Evolutionary conservation across 2,888 invertebrate species (phyloP), one percentile per base, ranked within the genome.

Genomic region (Cacoxenus indagator): DNA sequence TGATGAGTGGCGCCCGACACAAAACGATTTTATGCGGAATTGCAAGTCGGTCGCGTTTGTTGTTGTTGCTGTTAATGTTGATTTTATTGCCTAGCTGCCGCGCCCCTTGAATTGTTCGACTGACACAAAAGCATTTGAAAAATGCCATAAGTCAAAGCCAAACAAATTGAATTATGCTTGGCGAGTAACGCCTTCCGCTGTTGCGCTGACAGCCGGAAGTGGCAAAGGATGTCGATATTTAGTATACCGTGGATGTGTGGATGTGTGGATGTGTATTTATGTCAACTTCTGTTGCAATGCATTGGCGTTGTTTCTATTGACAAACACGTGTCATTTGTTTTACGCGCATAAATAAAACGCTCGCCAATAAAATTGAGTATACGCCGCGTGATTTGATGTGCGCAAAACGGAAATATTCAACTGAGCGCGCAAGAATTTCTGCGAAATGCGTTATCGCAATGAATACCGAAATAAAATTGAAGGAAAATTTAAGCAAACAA

Each of bases 371-470:
- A 51, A 65, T 65, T 19, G 55, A 22, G 65, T 65, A 65, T 65
- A 65, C 65, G 65, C 43, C 54, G 17, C 55, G 43, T 55, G n/a
- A 37, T 11, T 37, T 37, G 37, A 37, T 37, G 37, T 37, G 37
- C 3, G 8, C 8, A 37, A 37, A 8, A 14, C 2, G 8, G 37
- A 5, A 4, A 14, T 37, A 1, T 51, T 9, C 6, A 51, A 22
- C 22, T 48, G n/a, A 9, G 22, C 17, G 17, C 9, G 11, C 51
- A 3, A 51, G 19, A 51, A 51, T 22, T 22, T 19, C 22, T 51
- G 5, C 51, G 22, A 51, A 6, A 19, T 43, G 72, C 27, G 51
- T 70, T n/a, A 69, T 67, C 68, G 68, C 65, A 74, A 72, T 69
- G 22, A 37, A 5, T 3, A 17, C 19, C 0, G 2, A n/a, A 19